A percentile compares a stretch with the other conserved stretches of the same genome.
Evolutionary conservation across 1,140 invertebrate genomes (phyloP).

Genomic region (Halesus radiatus): DNA sequence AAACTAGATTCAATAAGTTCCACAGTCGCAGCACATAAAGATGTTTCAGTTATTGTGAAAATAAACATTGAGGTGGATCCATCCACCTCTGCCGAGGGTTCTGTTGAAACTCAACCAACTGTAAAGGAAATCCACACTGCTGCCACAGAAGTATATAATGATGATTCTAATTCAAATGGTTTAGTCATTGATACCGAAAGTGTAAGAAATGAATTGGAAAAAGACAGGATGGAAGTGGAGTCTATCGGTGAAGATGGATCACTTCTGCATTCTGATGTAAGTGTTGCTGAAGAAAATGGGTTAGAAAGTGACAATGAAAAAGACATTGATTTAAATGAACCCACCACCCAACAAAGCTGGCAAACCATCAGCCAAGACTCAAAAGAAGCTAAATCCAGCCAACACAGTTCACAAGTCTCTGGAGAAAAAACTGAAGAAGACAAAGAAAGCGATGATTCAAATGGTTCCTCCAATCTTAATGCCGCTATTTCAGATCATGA

Average conservation of each 20-base stretch:
- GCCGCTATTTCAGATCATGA: neutral
- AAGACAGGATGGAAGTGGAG: neutral
- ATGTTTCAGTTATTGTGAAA: conserved; percentile 2
- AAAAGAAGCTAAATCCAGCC: neutral
- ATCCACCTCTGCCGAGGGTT: too few relatives aligned
- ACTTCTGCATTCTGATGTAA: conserved; percentile 31
- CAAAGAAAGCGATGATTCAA: neutral
- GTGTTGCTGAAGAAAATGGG: conserved; percentile 34
- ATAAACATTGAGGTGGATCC: neutral
- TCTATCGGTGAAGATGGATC: conserved; percentile 12
- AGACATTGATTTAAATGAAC: neutral
- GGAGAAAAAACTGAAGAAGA: neutral
- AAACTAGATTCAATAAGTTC: neutral
- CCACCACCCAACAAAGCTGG: neutral
- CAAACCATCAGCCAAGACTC: neutral
- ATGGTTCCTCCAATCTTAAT: neutral
- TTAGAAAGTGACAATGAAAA: neutral
- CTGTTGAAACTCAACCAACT: too few relatives aligned
- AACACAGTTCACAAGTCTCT: neutral
- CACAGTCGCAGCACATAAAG: neutral
- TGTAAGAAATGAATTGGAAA: conserved; percentile 14
- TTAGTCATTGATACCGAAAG: conserved; percentile 46
- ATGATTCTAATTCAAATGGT: conserved; percentile 30
- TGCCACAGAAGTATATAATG: conserved; percentile 25
- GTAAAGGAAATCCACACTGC: neutral